Conservation (phyloP, 1,140 invertebrate species). For the Paraescarpia echinospica region DNA sequence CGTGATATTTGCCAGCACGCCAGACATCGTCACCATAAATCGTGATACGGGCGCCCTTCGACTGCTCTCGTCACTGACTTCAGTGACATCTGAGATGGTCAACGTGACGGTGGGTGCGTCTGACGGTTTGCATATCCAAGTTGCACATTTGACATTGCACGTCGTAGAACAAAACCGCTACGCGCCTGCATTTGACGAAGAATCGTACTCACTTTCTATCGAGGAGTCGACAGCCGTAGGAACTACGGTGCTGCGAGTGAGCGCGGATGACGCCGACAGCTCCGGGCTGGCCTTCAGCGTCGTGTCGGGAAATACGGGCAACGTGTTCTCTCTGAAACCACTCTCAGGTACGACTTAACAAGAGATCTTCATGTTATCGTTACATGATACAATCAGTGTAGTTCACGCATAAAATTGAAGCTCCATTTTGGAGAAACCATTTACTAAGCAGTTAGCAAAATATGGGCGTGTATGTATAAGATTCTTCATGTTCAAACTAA, state of each 20-base stretch:
- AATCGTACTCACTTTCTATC: conserved; percentile 24
- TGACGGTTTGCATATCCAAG: conserved; percentile 9
- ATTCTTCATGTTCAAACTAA: too few relatives aligned
- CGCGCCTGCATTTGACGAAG: conserved; percentile 30
- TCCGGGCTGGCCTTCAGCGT: neutral
- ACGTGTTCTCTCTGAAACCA: neutral
- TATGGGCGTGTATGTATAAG: too few relatives aligned
- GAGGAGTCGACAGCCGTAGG: conserved; percentile 25
- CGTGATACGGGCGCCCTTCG: neutral
- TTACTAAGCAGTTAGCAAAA: too few relatives aligned
- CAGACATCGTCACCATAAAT: neutral
- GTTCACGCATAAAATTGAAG: neutral
- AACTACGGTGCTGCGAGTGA: neutral
- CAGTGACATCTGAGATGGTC: conserved; percentile 10
- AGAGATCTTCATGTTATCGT: too few relatives aligned
- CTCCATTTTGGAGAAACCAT: too few relatives aligned
- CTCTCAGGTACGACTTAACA: neutral
- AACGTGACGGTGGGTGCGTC: conserved; percentile 15
- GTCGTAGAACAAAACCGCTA: conserved; percentile 45
- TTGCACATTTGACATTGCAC: conserved; percentile 34
- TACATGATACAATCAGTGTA: neutral
- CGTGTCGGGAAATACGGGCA: neutral
- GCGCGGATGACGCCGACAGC: neutral
- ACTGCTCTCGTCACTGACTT: neutral
- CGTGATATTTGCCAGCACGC: neutral